Evolutionary conservation across 2,888 invertebrate species (phyloP).

Genomic region (Drosophila macrospina): DNA sequence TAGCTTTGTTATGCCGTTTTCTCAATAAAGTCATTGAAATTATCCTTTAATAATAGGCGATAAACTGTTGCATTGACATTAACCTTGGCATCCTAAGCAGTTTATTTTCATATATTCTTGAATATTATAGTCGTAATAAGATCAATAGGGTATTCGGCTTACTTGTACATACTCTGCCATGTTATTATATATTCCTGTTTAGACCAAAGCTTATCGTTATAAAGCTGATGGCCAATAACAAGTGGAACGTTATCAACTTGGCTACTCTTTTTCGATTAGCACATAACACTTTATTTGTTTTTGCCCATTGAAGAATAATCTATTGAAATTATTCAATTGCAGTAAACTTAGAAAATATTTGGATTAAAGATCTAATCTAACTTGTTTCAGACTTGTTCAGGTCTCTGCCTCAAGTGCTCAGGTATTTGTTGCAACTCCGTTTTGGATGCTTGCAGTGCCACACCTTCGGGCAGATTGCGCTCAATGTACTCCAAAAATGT

Average conservation of each 20-base stretch:
- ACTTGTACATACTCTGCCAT: background rate
- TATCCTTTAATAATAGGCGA: too few species aligned
- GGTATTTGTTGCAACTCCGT: slow-evolving; percentile 88
- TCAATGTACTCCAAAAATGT: slow-evolving; percentile 98
- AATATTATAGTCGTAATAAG: background rate
- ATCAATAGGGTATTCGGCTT: background rate
- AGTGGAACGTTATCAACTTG: slow-evolving; percentile 33
- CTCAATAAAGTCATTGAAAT: background rate
- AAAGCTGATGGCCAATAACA: slow-evolving; percentile 35
- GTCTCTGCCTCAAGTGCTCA: slow-evolving; percentile 87
- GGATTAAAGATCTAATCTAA: slow-evolving; percentile 21
- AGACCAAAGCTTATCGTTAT: slow-evolving; percentile 49
- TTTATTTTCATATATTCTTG: background rate
- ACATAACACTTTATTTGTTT: slow-evolving; percentile 37
- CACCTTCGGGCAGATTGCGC: slow-evolving; percentile 98
- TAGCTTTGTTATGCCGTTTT: background rate
- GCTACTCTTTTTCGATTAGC: slow-evolving; percentile 37
- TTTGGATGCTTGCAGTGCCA: slow-evolving; percentile 95
- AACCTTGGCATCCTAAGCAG: background rate
- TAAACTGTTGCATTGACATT: too few species aligned
- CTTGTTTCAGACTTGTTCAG: slow-evolving; percentile 62
- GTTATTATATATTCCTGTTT: slow-evolving; percentile 21
- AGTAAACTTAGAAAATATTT: slow-evolving; percentile 26
- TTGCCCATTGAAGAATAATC: slow-evolving; percentile 48
- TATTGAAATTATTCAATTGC: slow-evolving; percentile 14